These are phyloP conservation scores for Puntigrus tetrazona DNA, from an alignment of 2,113 vertebrate species.

Conservation along the genomic window DNA sequence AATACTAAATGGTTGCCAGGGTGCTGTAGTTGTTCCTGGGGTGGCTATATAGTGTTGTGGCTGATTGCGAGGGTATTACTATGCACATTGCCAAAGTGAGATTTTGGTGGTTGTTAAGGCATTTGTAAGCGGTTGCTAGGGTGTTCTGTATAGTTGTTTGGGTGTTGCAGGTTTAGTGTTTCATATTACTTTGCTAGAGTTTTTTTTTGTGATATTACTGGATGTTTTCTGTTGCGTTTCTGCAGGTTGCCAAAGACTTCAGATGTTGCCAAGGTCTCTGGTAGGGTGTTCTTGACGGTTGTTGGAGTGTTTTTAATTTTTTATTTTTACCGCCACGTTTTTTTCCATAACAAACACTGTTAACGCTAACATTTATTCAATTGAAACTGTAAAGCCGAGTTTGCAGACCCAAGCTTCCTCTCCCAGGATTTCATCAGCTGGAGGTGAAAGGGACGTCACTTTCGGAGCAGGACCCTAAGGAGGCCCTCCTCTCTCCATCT, in stretches of 20 bases:
- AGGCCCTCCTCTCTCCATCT: slow-evolving; percentile 56
- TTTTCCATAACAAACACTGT: neutral
- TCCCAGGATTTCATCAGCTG: neutral
- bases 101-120: neutral
- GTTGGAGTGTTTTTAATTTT: neutral
- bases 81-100: neutral
- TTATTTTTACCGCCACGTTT: neutral
- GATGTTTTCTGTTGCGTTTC: neutral
- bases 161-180: no score
- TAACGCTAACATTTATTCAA: neutral
- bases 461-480: slow-evolving; percentile 46
- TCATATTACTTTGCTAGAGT: no score
- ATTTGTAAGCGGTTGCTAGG: no score
- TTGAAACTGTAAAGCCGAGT: neutral
- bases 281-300: neutral
- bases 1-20: neutral
- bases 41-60: neutral
- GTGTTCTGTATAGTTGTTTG: no score
- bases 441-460: slow-evolving; percentile 45
- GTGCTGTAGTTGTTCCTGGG: neutral
- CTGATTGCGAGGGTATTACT: neutral
- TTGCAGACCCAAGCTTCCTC: neutral
- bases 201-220: no score
- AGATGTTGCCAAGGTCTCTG: neutral
- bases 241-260: neutral